A percentile compares a stretch with the other conserved stretches of the same genome.
phyloP scores from a whole-genome alignment of 2,797 vertebrate species.

The Perodicticus potto region DNA sequence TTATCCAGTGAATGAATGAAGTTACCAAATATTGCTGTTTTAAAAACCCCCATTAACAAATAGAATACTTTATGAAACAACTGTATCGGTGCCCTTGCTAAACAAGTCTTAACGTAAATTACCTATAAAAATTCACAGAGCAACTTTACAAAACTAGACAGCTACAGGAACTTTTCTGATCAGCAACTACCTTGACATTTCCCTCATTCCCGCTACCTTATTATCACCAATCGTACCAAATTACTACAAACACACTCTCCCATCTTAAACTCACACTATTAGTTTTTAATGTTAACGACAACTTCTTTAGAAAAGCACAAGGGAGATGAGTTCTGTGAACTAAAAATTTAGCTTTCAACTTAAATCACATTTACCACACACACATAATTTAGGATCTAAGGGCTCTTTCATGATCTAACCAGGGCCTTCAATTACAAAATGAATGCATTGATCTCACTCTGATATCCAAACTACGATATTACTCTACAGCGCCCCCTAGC shows the following conservation, averaged over 20 bases:
- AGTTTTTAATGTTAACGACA: conserved; percentile 42
- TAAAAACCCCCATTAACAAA: conserved; percentile 40
- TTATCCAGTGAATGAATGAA: conserved; percentile 41
- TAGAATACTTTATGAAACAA: conserved; percentile 37
- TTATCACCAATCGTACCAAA: conserved; percentile 32
- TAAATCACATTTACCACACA: not conserved
- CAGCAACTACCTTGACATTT: not conserved
- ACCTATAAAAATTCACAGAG: conserved; percentile 48
- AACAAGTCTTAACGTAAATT: conserved; percentile 61
- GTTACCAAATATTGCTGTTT: conserved; percentile 16
- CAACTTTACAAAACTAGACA: conserved; percentile 36
- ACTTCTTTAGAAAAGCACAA: conserved; percentile 51
- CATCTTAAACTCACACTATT: conserved; percentile 35
- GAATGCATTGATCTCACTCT: conserved; percentile 41
- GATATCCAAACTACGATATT: not conserved
- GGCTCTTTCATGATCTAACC: conserved; percentile 7
- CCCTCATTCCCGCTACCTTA: not conserved
- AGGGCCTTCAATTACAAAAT: conserved; percentile 66
- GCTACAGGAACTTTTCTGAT: conserved; percentile 13
- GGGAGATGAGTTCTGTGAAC: not conserved
- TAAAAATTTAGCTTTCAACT: conserved; percentile 15
- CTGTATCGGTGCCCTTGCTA: not conserved
- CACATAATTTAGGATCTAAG: conserved; percentile 23
- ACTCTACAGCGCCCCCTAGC: conserved; percentile 77
- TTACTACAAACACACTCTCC: not conserved